phyloP scores from a whole-genome alignment of 1,140 invertebrate species.

The Limonius californicus region DNA sequence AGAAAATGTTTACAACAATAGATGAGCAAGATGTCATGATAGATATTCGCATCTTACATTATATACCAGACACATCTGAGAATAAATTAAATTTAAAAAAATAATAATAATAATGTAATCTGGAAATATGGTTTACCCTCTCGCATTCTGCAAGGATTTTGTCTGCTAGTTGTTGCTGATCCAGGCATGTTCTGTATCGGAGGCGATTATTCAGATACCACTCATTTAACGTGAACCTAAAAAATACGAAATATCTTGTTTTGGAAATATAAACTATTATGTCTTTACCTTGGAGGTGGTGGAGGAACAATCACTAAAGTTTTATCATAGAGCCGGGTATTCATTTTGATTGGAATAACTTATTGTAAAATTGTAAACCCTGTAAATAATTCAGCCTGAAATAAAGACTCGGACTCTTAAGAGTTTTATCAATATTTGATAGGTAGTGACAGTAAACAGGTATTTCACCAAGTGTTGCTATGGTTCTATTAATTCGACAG shows the following conservation, averaged over 20 bases:
- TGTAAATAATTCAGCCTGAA: no score
- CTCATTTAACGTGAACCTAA: constrained; percentile 63
- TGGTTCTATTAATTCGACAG: no score
- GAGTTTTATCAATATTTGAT: no score
- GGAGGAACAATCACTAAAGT: background rate
- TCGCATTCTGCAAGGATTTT: constrained; percentile 53
- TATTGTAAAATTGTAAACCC: no score
- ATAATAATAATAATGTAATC: background rate
- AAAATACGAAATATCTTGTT: background rate
- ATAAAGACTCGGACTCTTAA: no score
- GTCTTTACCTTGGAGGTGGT: constrained; percentile 9
- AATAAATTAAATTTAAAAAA: background rate
- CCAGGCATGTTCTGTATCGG: constrained; percentile 61
- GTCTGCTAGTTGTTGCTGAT: constrained; percentile 70
- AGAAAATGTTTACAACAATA: background rate
- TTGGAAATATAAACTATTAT: no score
- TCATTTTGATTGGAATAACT: background rate
- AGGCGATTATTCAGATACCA: constrained; percentile 67
- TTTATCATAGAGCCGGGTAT: background rate
- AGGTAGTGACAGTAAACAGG: no score
- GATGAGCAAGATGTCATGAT: no score
- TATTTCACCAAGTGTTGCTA: no score
- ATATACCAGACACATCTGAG: no score
- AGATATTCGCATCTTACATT: no score
- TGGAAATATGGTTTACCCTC: constrained; percentile 30